phyloP scores from a whole-genome alignment of 1,140 invertebrate genomes.

The Trypoxylus dichotomus region DNA sequence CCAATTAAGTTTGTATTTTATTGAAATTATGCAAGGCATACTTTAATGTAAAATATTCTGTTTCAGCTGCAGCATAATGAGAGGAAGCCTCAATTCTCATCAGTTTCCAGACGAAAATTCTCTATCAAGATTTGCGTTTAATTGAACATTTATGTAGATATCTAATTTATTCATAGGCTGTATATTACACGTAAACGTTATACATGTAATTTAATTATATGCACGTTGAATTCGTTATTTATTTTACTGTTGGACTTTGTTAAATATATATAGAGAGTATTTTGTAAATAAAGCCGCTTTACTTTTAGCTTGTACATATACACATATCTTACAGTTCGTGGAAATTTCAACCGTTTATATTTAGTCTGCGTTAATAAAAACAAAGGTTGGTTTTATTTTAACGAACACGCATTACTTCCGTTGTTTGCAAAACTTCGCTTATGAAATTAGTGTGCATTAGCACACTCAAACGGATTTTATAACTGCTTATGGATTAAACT shows the following conservation, averaged over 20 bases:
- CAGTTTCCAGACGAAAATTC: background rate
- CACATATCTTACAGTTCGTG: background rate
- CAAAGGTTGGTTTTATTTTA: background rate
- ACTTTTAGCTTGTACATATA: background rate
- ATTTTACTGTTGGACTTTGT: conserved; percentile 11
- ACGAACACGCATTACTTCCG: too few relatives aligned
- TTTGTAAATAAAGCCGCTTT: conserved; percentile 1
- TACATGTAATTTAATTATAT: background rate
- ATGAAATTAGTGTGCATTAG: too few relatives aligned
- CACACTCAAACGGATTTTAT: too few relatives aligned
- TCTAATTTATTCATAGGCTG: background rate
- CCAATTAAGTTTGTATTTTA: too few relatives aligned
- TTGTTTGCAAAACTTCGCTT: too few relatives aligned
- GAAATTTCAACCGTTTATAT: background rate
- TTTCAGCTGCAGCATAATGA: conserved; percentile 8
- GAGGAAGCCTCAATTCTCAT: background rate
- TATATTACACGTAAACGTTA: background rate
- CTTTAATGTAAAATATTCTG: background rate
- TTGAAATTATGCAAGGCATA: too few relatives aligned
- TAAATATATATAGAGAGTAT: conserved; percentile 6
- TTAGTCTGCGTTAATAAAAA: background rate
- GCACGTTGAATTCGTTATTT: conserved; percentile 2
- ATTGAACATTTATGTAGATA: background rate
- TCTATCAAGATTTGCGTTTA: background rate
- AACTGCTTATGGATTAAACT: too few relatives aligned